Conservation (phyloP, 1,140 invertebrate species). For the Piezodorus guildinii region DNA sequence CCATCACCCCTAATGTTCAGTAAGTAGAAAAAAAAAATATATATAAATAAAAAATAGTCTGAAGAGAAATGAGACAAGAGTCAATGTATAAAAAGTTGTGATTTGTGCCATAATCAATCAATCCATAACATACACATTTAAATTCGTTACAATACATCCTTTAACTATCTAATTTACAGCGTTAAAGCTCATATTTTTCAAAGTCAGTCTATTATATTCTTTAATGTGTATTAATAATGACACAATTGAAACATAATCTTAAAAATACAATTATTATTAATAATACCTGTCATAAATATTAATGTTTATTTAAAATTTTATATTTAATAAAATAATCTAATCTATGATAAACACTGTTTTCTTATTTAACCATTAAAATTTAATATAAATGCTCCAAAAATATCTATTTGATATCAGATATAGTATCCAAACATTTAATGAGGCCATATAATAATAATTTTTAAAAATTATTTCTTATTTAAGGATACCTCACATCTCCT, state of each 20-base stretch:
- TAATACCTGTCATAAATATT: background rate
- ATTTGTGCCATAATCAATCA: background rate
- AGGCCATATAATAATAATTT: background rate
- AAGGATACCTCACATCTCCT: background rate
- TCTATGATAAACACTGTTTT: no score
- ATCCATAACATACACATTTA: background rate
- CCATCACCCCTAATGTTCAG: background rate
- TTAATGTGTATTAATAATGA: background rate
- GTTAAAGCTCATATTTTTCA: slow-evolving; percentile 1
- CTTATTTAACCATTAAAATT: background rate
- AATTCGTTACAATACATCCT: background rate
- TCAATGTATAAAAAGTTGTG: background rate
- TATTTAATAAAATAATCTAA: background rate
- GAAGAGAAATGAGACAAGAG: background rate
- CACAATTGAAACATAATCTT: background rate
- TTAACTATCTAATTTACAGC: background rate
- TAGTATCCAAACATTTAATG: background rate
- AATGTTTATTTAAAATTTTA: background rate
- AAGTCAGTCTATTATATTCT: background rate
- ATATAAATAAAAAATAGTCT: background rate
- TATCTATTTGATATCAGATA: background rate
- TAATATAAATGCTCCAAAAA: background rate
- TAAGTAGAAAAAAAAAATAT: background rate
- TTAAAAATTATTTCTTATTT: background rate
- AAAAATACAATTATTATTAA: background rate